A percentile compares a stretch with the other conserved stretches of the same genome.
phyloP scores from a whole-genome alignment of 2,113 vertebrate species.

The Eubucco bourcierii region DNA sequence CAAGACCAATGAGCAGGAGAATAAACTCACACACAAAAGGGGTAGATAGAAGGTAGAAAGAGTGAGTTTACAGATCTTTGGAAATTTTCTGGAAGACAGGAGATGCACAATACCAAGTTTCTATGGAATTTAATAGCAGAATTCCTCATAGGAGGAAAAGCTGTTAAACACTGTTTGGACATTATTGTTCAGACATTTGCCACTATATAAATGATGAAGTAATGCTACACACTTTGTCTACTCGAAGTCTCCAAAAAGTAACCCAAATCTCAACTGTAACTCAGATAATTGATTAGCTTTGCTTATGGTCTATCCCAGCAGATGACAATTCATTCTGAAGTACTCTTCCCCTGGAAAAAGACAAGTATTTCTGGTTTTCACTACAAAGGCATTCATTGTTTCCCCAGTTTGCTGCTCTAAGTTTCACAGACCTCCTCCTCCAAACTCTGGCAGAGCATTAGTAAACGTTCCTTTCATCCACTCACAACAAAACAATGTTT shows the following conservation, averaged over 20 bases:
- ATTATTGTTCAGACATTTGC: not conserved
- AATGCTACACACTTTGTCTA: not conserved
- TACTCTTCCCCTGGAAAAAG: not conserved
- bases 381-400: constrained; percentile 52
- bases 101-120: not conserved
- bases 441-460: constrained; percentile 23
- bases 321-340: not conserved
- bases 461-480: constrained; percentile 38
- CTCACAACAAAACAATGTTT: constrained; percentile 4
- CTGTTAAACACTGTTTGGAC: not conserved
- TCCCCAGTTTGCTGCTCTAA: not conserved
- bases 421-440: constrained; percentile 25
- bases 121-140: not conserved
- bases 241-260: not conserved
- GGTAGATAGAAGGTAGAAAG: not conserved
- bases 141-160: not conserved
- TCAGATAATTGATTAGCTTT: not conserved
- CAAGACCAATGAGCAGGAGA: not conserved
- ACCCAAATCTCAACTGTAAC: not conserved
- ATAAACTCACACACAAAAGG: not conserved
- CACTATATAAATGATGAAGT: not conserved
- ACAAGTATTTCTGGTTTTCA: not conserved
- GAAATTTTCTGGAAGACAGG: not conserved
- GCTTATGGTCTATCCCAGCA: not conserved
- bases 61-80: not conserved